Base-by-base conservation (phyloP, 2,888 invertebrate species). In the Arrhopalites spinosus region DNA sequence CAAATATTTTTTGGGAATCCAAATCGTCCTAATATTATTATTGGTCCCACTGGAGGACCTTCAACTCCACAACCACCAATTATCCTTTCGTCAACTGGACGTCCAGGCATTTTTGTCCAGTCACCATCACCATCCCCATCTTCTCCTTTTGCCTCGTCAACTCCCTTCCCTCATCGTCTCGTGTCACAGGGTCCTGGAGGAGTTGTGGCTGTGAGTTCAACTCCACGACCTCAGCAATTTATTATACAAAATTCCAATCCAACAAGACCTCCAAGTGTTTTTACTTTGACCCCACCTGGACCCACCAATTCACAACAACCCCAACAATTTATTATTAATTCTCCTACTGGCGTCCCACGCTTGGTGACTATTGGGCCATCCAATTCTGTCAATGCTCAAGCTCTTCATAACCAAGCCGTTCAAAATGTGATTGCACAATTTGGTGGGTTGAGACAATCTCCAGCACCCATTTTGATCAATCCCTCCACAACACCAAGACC, bases 341-440 rank as follows among this genome's bases (percentile, higher is more conserved):
- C 53, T 20, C 53, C 53, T n/a, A 74, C 66, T 61, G 76, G 50
- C 30, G 56, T 23, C 7, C 77, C 77, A 1, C 77, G 74, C 1
- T 17, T 74, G 0, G 70, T 77, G 1, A 43, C 69, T 0, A 50
- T 77, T n/a, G 72, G 63, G 2, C 66, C 72, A 43, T 69, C 72
- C 8, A 36, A 36, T 11, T 15, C 72, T 17, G 66, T 76, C 17
- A 75, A 69, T 36, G 64, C 75, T n/a, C 64, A 64, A 1, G n/a
- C 64, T 17, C 63, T 71, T 23, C 77, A 76, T 61, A 72, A 67
- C 23, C 43, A 68, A n/a, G 78, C 78, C 13, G 75, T 78, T 27
- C 78, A 78, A 68, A 68, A 76, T 53, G 75, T 75, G 15, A 75
- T 78, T 50, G 68, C 72, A 23, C 71, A 63, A 27, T 61, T 71